These are phyloP conservation scores for Mesochorus sp. DNA, from an alignment of 2,888 invertebrate genomes.

Conservation along the genomic window DNA sequence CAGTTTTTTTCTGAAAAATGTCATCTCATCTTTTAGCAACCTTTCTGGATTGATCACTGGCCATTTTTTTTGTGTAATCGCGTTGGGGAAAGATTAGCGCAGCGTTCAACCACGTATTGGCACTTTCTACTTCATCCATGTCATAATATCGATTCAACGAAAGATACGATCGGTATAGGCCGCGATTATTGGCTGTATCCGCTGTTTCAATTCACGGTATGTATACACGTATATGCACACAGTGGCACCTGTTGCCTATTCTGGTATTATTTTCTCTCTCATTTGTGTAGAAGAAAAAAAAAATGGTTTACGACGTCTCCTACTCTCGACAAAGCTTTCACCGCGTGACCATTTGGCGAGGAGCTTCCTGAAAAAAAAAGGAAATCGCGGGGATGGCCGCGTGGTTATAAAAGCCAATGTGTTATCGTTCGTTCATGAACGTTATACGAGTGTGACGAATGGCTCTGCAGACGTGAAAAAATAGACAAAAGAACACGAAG, in stretches of 20 bases:
- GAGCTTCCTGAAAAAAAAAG: background rate
- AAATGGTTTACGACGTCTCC: conserved; percentile 15
- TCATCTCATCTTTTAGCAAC: no score
- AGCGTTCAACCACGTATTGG: conserved; percentile 30
- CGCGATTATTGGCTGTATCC: conserved; percentile 47
- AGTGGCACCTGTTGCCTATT: conserved; percentile 48
- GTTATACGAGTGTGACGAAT: background rate
- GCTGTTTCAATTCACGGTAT: background rate
- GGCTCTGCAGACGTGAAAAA: conserved; percentile 1
- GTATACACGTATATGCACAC: conserved; percentile 3
- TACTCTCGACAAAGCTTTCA: conserved; percentile 14
- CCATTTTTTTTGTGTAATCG: background rate
- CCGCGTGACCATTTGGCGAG: conserved; percentile 13
- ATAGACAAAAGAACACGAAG: background rate
- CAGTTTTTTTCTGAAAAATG: no score
- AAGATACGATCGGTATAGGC: conserved; percentile 40
- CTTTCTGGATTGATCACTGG: no score
- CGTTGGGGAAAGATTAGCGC: background rate
- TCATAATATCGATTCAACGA: conserved; percentile 40
- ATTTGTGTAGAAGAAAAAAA: conserved; percentile 14
- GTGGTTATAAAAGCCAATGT: no score
- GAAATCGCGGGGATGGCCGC: background rate
- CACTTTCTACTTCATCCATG: conserved; percentile 32
- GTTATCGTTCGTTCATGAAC: background rate
- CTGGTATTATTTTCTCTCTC: conserved; percentile 26